These are phyloP conservation scores for Microtus richardsoni DNA, from an alignment of 2,113 vertebrate genomes.

Conservation along the genomic window DNA sequence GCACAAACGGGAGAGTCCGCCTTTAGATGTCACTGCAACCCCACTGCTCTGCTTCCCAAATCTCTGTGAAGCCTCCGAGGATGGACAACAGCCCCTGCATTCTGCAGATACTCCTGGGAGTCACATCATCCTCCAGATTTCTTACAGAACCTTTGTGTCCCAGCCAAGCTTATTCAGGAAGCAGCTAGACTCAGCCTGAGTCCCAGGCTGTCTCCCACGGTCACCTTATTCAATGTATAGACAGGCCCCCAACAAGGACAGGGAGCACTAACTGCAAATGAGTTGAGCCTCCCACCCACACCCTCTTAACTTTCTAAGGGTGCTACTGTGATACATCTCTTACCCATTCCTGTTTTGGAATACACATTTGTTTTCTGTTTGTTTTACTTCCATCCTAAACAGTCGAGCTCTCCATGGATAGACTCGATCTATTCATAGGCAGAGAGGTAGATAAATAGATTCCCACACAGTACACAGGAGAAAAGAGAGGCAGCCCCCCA, in stretches of 20 bases:
- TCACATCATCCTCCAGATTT: constrained; percentile 89
- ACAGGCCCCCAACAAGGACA: constrained; percentile 91
- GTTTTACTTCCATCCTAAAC: constrained; percentile 50
- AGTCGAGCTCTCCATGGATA: background rate
- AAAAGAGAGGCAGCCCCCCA: background rate
- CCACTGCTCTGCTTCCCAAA: constrained; percentile 90
- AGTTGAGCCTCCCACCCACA: constrained; percentile 86
- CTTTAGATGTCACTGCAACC: constrained; percentile 99
- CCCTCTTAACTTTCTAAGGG: constrained; percentile 72
- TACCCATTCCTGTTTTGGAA: constrained; percentile 72
- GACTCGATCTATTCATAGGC: background rate
- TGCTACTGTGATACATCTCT: constrained; percentile 64
- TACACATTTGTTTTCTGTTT: background rate
- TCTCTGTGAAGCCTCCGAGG: constrained; percentile 84
- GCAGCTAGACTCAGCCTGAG: constrained; percentile 90
- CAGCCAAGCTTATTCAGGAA: constrained; percentile 91
- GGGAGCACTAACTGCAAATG: constrained; percentile 91
- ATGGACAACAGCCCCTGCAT: constrained; percentile 81
- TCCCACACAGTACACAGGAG: background rate
- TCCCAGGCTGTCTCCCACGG: constrained; percentile 84
- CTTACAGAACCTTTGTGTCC: constrained; percentile 89
- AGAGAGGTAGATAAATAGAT: background rate
- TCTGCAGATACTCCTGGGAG: constrained; percentile 80
- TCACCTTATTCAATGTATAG: constrained; percentile 90
- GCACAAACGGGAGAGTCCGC: constrained; percentile 84